These are phyloP conservation scores for Lagocephalus sceleratus DNA, from an alignment of 2,797 vertebrate species.

Conservation along the genomic window DNA sequence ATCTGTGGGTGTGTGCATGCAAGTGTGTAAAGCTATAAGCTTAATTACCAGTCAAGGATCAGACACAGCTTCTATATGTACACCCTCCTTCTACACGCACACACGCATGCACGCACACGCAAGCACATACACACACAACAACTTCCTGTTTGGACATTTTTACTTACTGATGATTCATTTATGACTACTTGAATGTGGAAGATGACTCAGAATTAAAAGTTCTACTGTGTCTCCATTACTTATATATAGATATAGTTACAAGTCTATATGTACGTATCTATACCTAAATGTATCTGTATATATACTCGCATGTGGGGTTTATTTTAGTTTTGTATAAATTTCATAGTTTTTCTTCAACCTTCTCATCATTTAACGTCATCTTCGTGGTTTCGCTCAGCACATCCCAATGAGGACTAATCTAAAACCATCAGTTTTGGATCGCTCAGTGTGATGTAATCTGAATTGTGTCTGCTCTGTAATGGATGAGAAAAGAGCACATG, in stretches of 20 bases:
- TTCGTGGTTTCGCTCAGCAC: too few relatives aligned
- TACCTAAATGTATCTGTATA: too few relatives aligned
- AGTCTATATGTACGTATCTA: too few relatives aligned
- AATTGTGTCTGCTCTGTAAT: too few relatives aligned
- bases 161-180: conserved; percentile 69
- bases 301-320: too few relatives aligned
- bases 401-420: too few relatives aligned
- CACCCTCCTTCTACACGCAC: conserved; percentile 24
- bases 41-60: conserved; percentile 75
- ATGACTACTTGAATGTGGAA: conserved; percentile 68
- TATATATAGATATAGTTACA: conserved; percentile 56
- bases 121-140: conserved; percentile 26
- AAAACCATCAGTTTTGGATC: too few relatives aligned
- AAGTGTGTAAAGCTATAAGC: conserved; percentile 53
- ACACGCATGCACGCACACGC: conserved; percentile 20
- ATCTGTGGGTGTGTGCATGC: conserved; percentile 28
- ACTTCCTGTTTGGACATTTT: conserved; percentile 74
- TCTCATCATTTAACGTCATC: too few relatives aligned
- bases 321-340: too few relatives aligned
- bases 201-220: conserved; percentile 2
- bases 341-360: background rate
- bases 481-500: too few relatives aligned
- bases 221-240: conserved; percentile 42
- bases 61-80: conserved; percentile 53
- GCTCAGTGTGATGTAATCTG: too few relatives aligned